A percentile compares a stretch with the other conserved stretches of the same genome.
Evolutionary conservation across 2,113 vertebrate species (phyloP).

Genomic region (Camarhynchus parvulus): DNA sequence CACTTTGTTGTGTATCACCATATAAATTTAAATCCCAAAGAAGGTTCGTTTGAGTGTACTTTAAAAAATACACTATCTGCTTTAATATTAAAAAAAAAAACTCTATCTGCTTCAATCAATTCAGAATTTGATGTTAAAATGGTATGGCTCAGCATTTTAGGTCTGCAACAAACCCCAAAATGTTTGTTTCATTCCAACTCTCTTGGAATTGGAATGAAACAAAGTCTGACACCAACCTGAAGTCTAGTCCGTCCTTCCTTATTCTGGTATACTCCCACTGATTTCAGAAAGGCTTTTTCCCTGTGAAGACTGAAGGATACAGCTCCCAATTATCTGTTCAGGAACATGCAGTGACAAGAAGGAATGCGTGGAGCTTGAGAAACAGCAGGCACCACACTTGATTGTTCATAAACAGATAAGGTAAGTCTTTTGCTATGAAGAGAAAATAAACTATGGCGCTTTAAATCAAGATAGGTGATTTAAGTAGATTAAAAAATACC

Average conservation of each 20-base stretch:
- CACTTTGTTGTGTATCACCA: background rate
- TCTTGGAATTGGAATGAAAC: background rate
- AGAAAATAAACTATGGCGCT: background rate
- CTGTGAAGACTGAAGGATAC: background rate
- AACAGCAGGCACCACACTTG: background rate
- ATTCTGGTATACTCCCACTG: background rate
- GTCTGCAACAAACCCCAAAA: background rate
- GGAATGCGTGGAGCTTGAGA: background rate
- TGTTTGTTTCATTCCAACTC: background rate
- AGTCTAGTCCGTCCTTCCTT: background rate
- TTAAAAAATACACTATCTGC: background rate
- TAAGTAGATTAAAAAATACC: background rate
- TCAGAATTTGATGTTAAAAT: background rate
- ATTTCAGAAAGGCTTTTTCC: background rate
- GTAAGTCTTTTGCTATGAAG: background rate
- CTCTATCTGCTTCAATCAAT: background rate
- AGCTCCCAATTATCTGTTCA: background rate
- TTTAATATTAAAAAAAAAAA: too few relatives aligned
- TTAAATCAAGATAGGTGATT: background rate
- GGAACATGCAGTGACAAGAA: background rate
- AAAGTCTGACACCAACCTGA: background rate
- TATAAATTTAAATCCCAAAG: background rate
- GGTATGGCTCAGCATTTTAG: background rate
- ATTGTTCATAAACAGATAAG: constrained; percentile 27
- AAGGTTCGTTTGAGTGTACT: background rate